Percentiles rank a stretch among this genome's conserved stretches.
Evolutionary conservation across 53 echinoderm and acorn worm genomes (phyloP).

Genomic region (Zoroaster sp.): DNA sequence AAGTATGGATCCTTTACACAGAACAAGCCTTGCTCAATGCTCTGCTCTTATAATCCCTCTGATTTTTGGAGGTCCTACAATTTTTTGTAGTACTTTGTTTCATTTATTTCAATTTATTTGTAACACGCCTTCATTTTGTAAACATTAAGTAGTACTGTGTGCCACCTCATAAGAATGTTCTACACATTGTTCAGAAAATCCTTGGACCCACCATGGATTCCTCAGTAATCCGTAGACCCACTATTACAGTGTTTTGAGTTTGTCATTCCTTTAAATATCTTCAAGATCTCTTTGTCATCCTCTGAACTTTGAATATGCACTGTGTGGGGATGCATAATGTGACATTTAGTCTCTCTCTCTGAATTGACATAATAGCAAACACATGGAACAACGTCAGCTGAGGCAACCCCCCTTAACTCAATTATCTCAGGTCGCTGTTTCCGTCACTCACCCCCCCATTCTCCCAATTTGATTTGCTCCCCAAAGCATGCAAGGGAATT

Average conservation of each 20-base stretch:
- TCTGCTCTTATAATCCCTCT: too few relatives aligned
- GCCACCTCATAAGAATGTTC: too few relatives aligned
- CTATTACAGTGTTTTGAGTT: background rate
- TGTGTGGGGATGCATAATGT: conserved; percentile 1
- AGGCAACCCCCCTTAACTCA: conserved; percentile 13
- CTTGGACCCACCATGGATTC: too few relatives aligned
- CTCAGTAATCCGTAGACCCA: too few relatives aligned
- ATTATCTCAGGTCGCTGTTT: background rate
- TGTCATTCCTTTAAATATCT: background rate
- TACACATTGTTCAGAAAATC: too few relatives aligned
- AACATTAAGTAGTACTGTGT: too few relatives aligned
- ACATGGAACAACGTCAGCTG: background rate
- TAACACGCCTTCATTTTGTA: too few relatives aligned
- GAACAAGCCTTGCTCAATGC: too few relatives aligned
- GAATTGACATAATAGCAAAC: conserved; percentile 15
- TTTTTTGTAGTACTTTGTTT: too few relatives aligned
- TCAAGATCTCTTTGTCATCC: background rate
- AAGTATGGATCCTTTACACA: too few relatives aligned
- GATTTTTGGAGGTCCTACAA: too few relatives aligned
- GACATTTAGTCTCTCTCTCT: background rate
- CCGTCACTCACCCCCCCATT: background rate
- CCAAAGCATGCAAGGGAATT: conserved; percentile 48
- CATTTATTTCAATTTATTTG: too few relatives aligned
- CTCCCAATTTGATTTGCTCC: conserved; percentile 37
- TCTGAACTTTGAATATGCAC: background rate